A percentile compares a stretch with the other conserved stretches of the same genome.
Conservation (phyloP, 2,113 vertebrate genomes). For the Hemichromis elongatus region DNA sequence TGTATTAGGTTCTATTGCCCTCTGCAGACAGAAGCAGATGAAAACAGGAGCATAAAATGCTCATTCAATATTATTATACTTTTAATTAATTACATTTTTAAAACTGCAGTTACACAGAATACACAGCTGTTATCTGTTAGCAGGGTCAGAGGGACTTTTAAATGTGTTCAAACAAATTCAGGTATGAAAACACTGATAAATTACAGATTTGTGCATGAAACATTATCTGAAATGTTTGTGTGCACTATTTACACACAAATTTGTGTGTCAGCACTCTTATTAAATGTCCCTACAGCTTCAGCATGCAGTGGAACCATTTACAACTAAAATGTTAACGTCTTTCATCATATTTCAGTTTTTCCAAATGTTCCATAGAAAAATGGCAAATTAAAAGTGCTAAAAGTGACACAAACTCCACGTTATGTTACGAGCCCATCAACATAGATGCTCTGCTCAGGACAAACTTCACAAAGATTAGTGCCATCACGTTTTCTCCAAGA, state of each 20-base stretch:
- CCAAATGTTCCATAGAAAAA: neutral
- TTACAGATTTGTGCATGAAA: no score
- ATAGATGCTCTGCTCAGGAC: neutral
- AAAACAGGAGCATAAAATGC: neutral
- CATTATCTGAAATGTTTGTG: no score
- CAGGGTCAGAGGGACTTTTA: no score
- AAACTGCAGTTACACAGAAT: neutral
- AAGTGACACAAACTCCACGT: neutral
- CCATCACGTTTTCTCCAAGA: neutral
- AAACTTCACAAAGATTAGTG: neutral
- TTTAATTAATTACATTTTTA: neutral
- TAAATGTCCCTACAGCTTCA: no score
- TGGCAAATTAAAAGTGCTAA: neutral
- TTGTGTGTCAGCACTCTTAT: no score
- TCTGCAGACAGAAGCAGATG: neutral
- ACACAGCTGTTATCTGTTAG: no score
- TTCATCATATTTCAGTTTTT: no score
- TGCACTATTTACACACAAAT: no score
- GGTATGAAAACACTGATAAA: no score
- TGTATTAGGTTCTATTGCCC: neutral
- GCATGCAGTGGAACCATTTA: no score
- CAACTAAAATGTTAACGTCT: no score
- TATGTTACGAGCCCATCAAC: neutral
- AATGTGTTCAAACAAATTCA: no score
- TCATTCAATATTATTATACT: rapidly evolving